These are phyloP conservation scores for Formica exsecta DNA, from an alignment of 1,140 invertebrate genomes.

Conservation along the genomic window DNA sequence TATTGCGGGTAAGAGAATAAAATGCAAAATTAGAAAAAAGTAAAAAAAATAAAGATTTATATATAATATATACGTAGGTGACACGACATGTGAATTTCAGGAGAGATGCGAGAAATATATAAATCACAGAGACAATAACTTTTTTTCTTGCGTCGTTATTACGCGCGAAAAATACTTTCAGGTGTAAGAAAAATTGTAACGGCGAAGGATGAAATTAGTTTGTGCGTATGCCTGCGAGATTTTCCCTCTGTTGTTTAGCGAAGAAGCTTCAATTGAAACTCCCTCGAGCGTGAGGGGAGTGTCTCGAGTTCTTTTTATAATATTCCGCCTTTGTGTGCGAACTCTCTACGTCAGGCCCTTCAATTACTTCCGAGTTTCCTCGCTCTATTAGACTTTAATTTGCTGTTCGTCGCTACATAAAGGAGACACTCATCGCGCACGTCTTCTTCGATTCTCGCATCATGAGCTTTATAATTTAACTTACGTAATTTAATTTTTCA, in stretches of 20 bases:
- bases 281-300: constrained; percentile 23
- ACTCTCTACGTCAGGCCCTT: constrained; percentile 35
- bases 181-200: constrained; percentile 6
- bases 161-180: constrained; percentile 10
- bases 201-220: constrained; percentile 3
- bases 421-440: constrained; percentile 21
- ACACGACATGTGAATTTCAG: not conserved
- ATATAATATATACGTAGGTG: not conserved
- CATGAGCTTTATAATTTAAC: constrained; percentile 52
- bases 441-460: constrained; percentile 11
- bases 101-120: not conserved
- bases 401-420: constrained; percentile 66
- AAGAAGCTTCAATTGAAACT: constrained; percentile 34
- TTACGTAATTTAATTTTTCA: constrained; percentile 55
- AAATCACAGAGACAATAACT: not conserved
- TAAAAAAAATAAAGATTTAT: not conserved
- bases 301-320: constrained; percentile 67
- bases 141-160: constrained; percentile 32
- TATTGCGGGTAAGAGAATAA: not conserved
- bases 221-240: constrained; percentile 39
- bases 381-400: constrained; percentile 72
- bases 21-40: not conserved
- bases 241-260: constrained; percentile 46
- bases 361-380: constrained; percentile 69
- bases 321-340: constrained; percentile 62